Percentiles rank a stretch among this genome's conserved stretches.
Conservation (phyloP, 92 coral and sea anemone species). For the Palythoa heliodiscus region DNA sequence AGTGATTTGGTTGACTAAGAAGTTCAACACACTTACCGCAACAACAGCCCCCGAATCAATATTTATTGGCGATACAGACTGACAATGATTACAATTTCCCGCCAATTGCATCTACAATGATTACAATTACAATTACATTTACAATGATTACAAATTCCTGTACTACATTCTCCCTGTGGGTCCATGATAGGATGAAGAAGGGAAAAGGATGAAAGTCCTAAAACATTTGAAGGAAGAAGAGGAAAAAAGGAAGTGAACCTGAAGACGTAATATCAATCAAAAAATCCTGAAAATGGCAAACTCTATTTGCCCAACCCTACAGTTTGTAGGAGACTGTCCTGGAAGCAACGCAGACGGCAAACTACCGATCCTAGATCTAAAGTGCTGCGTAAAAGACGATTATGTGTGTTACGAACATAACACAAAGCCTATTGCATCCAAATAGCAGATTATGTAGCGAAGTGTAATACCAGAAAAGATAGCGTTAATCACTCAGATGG, state of each 20-base stretch:
- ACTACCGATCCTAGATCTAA: background rate
- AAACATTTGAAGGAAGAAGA: background rate
- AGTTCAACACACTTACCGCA: background rate
- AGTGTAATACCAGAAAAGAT: background rate
- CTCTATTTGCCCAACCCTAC: background rate
- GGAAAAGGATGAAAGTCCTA: slow-evolving; percentile 7
- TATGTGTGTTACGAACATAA: background rate
- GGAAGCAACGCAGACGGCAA: background rate
- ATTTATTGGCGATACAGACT: slow-evolving; percentile 25
- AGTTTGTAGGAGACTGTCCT: background rate
- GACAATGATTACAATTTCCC: slow-evolving; percentile 28
- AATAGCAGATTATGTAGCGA: background rate
- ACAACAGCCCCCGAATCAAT: slow-evolving; percentile 26
- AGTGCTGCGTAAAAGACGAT: background rate
- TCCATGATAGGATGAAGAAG: slow-evolving; percentile 19
- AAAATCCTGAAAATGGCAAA: background rate
- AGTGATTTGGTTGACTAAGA: slow-evolving; percentile 5
- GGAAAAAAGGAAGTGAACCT: background rate
- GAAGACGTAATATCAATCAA: background rate
- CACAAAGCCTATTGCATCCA: background rate
- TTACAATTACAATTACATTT: too few relatives aligned
- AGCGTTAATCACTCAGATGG: background rate
- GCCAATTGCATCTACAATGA: too few relatives aligned
- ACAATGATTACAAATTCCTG: slow-evolving; percentile 29
- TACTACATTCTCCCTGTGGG: slow-evolving; percentile 7